Evolutionary conservation across 64 coral and sea anemone species (phyloP).

Genomic region (Dendronephthya gigantea): DNA sequence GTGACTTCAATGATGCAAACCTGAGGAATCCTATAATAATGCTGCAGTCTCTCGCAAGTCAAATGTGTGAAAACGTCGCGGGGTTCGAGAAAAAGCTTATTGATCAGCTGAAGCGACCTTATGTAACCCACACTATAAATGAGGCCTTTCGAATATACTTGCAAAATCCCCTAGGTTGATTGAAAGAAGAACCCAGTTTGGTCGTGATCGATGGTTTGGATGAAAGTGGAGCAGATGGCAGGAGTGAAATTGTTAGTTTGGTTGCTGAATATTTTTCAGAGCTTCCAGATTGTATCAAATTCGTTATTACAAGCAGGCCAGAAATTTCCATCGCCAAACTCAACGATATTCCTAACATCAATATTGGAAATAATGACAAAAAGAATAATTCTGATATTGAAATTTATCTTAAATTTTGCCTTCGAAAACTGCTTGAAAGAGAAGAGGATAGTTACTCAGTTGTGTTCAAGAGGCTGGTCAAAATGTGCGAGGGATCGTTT

Average conservation of each 20-base stretch:
- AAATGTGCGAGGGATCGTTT: slow-evolving; percentile 48
- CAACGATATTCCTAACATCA: not conserved
- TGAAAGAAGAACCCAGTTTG: slow-evolving; percentile 33
- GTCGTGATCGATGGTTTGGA: slow-evolving; percentile 56
- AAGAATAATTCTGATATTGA: slow-evolving; percentile 47
- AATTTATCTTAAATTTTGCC: slow-evolving; percentile 18
- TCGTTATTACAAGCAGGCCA: slow-evolving; percentile 50
- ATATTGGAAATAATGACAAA: slow-evolving; percentile 5
- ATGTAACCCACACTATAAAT: not conserved
- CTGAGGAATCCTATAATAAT: slow-evolving; percentile 50
- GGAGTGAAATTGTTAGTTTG: slow-evolving; percentile 25
- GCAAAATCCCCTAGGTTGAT: slow-evolving; percentile 42
- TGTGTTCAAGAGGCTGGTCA: no score
- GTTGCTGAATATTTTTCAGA: slow-evolving; percentile 41
- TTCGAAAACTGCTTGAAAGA: not conserved
- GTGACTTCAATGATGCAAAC: slow-evolving; percentile 37
- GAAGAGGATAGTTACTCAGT: not conserved
- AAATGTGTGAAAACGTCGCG: slow-evolving; percentile 56
- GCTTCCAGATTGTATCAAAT: slow-evolving; percentile 52
- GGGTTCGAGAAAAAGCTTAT: slow-evolving; percentile 44
- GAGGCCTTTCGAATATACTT: slow-evolving; percentile 47
- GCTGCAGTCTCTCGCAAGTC: slow-evolving; percentile 50
- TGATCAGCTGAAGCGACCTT: not conserved
- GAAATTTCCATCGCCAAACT: slow-evolving; percentile 36
- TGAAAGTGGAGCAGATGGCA: slow-evolving; percentile 38